Percentiles rank a stretch among this genome's conserved stretches.
Conservation (phyloP, 2,113 vertebrate species). For the Thomomys bottae region DNA sequence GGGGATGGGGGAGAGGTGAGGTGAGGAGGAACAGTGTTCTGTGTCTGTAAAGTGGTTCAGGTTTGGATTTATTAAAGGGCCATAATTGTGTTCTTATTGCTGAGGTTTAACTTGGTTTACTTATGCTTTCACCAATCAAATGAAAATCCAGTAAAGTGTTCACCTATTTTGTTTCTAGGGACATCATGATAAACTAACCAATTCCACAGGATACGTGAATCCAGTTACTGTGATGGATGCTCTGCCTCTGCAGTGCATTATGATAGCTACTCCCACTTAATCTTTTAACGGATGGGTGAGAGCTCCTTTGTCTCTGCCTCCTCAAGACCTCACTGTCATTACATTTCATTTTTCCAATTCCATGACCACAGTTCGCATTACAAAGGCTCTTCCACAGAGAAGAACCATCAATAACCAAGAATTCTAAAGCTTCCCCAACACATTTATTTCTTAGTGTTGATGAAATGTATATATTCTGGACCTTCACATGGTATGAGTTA, state of each 20-base stretch:
- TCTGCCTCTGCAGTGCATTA: too few species aligned
- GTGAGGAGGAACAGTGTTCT: background rate
- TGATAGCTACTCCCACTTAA: background rate
- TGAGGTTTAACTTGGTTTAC: background rate
- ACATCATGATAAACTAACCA: background rate
- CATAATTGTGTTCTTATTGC: background rate
- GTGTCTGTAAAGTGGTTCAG: background rate
- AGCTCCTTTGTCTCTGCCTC: background rate
- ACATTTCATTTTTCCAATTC: background rate
- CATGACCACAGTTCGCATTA: background rate
- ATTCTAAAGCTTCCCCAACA: background rate
- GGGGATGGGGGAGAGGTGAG: too few species aligned
- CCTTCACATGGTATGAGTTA: background rate
- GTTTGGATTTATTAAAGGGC: background rate
- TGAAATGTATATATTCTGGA: background rate
- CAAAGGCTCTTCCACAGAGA: background rate
- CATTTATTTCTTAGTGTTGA: background rate
- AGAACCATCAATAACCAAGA: background rate
- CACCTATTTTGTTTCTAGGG: background rate
- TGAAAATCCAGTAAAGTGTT: background rate
- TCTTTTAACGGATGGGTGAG: background rate
- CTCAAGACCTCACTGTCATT: background rate
- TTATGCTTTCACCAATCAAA: background rate
- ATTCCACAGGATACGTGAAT: background rate
- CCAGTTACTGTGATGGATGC: background rate